Percentiles rank a stretch among this genome's conserved stretches.
Conservation (phyloP, 2,888 invertebrate genomes). For the Cephus runcator region DNA sequence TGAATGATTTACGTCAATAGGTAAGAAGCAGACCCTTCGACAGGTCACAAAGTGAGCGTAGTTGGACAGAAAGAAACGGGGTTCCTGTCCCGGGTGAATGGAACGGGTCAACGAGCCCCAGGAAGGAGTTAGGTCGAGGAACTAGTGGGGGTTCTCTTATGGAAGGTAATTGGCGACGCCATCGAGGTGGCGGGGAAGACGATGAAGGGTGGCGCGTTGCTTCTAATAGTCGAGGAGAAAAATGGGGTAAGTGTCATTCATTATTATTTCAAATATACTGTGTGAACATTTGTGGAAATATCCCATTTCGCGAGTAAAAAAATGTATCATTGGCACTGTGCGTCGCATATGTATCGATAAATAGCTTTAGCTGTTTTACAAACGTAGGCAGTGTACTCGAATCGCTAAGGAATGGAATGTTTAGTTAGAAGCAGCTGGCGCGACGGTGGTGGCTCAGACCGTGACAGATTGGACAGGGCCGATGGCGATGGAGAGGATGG, state of each 20-base stretch:
- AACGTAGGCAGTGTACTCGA: background rate
- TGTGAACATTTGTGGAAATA: background rate
- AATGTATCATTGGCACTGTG: background rate
- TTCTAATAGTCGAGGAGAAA: slow-evolving; percentile 65
- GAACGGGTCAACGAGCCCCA: slow-evolving; percentile 68
- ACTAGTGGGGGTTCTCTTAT: slow-evolving; percentile 62
- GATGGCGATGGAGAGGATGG: slow-evolving; percentile 50
- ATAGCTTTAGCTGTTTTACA: slow-evolving; percentile 6
- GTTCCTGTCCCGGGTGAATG: slow-evolving; percentile 68
- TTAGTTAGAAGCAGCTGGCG: slow-evolving; percentile 66
- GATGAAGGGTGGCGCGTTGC: slow-evolving; percentile 69
- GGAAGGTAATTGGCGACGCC: slow-evolving; percentile 68
- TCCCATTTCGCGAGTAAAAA: background rate
- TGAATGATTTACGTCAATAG: slow-evolving; percentile 27
- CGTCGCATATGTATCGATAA: background rate
- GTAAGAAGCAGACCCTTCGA: slow-evolving; percentile 58
- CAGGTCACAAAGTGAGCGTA: slow-evolving; percentile 65
- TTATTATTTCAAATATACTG: background rate
- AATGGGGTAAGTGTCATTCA: slow-evolving; percentile 67
- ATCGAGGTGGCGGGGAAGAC: slow-evolving; percentile 66
- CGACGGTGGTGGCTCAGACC: slow-evolving; percentile 60
- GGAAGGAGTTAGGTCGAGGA: slow-evolving; percentile 68
- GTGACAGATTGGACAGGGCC: slow-evolving; percentile 52
- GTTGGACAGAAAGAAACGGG: slow-evolving; percentile 70
- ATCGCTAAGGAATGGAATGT: slow-evolving; percentile 14